Percentiles rank a stretch among this genome's conserved stretches.
Evolutionary conservation across 2,797 vertebrate genomes (phyloP).

Genomic region (Pantherophis vulpinus): DNA sequence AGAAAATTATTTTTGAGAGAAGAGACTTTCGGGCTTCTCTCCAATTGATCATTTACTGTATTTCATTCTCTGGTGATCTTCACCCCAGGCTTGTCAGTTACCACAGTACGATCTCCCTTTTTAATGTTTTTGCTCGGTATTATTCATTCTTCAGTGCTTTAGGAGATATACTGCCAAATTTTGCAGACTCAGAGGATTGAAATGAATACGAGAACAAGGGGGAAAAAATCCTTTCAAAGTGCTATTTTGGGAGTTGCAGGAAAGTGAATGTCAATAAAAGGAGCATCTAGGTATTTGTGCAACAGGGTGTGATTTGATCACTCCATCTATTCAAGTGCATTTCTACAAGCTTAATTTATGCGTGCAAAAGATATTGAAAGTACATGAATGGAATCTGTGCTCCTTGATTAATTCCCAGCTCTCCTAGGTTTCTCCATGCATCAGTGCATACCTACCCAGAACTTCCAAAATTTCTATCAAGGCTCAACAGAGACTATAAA

Average conservation of each 20-base stretch:
- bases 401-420: slow-evolving; percentile 17
- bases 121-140: slow-evolving; percentile 16
- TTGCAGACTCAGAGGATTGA: slow-evolving; percentile 25
- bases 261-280: slow-evolving; percentile 51
- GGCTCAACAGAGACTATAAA: neutral
- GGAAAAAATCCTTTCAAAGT: slow-evolving; percentile 26
- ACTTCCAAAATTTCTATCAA: neutral
- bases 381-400: neutral
- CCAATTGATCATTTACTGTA: neutral
- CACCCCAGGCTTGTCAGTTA: neutral
- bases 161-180: slow-evolving; percentile 15
- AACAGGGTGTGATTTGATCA: slow-evolving; percentile 49
- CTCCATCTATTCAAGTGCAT: slow-evolving; percentile 33
- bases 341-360: slow-evolving; percentile 37
- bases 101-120: neutral
- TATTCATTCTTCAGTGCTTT: slow-evolving; percentile 31
- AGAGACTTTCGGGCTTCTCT: neutral
- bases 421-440: neutral
- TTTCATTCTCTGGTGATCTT: neutral
- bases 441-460: neutral
- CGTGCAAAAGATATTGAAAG: neutral
- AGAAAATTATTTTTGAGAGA: neutral
- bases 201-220: slow-evolving; percentile 28
- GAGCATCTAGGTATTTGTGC: slow-evolving; percentile 27
- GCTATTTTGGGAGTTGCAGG: slow-evolving; percentile 38